These are phyloP conservation scores for Pammene aurita DNA, from an alignment of 2,888 invertebrate species.

Conservation along the genomic window DNA sequence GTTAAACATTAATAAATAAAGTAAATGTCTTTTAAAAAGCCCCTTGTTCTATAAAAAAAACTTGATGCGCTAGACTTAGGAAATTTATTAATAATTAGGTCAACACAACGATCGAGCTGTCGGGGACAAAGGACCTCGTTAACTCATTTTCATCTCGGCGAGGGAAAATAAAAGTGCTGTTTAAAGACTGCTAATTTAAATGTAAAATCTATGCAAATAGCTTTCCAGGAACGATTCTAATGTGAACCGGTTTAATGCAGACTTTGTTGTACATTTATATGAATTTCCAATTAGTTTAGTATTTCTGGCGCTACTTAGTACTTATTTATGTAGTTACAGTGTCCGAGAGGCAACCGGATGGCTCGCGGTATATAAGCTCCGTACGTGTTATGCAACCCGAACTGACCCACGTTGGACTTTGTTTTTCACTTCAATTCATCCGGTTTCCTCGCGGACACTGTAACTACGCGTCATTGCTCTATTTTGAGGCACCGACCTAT, in stretches of 20 bases:
- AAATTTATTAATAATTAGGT: slow-evolving; percentile 32
- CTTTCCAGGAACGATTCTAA: slow-evolving; percentile 1
- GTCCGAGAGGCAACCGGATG: no score
- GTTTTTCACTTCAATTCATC: no score
- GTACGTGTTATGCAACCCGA: no score
- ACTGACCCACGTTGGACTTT: no score
- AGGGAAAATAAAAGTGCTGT: slow-evolving; percentile 24
- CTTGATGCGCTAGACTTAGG: background rate
- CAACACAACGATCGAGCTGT: slow-evolving; percentile 35
- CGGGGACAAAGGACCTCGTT: slow-evolving; percentile 28
- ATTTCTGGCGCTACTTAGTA: no score
- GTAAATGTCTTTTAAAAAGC: background rate
- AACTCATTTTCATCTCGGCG: slow-evolving; percentile 16
- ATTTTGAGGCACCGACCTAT: no score
- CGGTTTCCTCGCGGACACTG: no score
- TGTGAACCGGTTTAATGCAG: background rate
- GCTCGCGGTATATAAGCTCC: no score
- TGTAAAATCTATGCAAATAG: slow-evolving; percentile 34
- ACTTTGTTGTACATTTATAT: background rate
- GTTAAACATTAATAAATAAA: no score
- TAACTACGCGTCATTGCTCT: no score
- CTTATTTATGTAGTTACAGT: no score
- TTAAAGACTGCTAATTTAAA: slow-evolving; percentile 30
- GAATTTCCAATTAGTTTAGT: background rate
- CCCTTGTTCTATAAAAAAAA: background rate